Conservation (phyloP, 2,888 invertebrate genomes). For the Agrochola macilenta region DNA sequence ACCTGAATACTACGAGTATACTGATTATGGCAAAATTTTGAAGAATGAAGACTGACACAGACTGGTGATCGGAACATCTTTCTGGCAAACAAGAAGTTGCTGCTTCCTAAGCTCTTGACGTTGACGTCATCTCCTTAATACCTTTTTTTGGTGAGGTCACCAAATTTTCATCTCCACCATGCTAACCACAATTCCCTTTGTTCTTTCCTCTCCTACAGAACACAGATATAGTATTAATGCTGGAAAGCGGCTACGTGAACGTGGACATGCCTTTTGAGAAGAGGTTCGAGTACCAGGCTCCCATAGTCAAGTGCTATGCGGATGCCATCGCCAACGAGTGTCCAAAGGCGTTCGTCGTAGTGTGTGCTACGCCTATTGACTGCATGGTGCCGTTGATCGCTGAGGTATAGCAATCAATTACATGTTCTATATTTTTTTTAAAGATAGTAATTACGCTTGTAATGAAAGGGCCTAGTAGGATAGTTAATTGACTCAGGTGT, state of each 20-base stretch:
- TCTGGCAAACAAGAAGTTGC: neutral
- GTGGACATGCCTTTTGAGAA: constrained; percentile 79
- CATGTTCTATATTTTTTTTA: neutral
- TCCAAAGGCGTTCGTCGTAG: constrained; percentile 89
- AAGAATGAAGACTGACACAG: neutral
- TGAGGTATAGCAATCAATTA: constrained; percentile 74
- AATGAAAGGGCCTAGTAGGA: neutral
- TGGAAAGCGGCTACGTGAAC: constrained; percentile 79
- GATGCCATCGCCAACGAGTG: constrained; percentile 88
- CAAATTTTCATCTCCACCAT: neutral
- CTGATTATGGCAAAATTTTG: neutral
- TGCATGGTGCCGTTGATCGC: constrained; percentile 89
- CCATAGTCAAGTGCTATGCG: constrained; percentile 84
- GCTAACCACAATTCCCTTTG: constrained; percentile 7
- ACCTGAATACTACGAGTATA: neutral
- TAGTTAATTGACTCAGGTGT: too few species aligned
- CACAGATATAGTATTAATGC: constrained; percentile 85
- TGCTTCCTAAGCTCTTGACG: neutral
- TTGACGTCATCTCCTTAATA: neutral
- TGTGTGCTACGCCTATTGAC: constrained; percentile 89
- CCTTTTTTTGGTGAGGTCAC: neutral
- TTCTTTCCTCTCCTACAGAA: constrained; percentile 72
- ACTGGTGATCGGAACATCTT: neutral
- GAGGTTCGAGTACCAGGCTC: constrained; percentile 82
- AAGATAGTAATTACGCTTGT: neutral